A percentile compares a stretch with the other conserved stretches of the same genome.
phyloP scores from a whole-genome alignment of 2,888 invertebrate genomes.

The Liposcelis brunnea region DNA sequence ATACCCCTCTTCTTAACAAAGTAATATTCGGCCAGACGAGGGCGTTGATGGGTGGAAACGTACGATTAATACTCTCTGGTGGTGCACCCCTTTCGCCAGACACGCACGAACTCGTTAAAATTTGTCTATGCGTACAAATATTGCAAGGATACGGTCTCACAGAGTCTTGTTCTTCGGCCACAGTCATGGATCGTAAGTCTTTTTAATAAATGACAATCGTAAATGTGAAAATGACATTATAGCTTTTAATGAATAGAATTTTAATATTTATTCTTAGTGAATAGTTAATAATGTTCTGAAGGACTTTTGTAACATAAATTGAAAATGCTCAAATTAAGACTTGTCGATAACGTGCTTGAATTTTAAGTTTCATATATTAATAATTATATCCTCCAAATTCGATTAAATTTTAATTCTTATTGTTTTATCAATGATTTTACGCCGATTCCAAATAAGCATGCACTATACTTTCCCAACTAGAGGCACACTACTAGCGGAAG shows the following conservation, averaged over 20 bases:
- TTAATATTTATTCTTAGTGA: constrained; percentile 11
- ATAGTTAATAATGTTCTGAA: not conserved
- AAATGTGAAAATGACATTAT: no score
- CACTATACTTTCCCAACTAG: no score
- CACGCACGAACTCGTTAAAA: constrained; percentile 84
- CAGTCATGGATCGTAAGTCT: constrained; percentile 57
- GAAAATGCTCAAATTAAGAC: no score
- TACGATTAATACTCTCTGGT: constrained; percentile 78
- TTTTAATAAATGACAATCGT: no score
- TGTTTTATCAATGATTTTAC: no score
- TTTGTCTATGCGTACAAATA: constrained; percentile 78
- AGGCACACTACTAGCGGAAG: no score
- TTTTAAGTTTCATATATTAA: no score
- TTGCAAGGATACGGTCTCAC: constrained; percentile 94
- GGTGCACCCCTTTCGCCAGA: constrained; percentile 92
- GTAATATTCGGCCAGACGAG: constrained; percentile 41
- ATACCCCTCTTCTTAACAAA: constrained; percentile 58
- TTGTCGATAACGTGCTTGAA: no score
- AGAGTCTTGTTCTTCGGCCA: constrained; percentile 88
- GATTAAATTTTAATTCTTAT: no score
- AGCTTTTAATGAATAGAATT: constrained; percentile 8
- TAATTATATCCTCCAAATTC: no score
- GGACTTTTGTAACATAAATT: no score
- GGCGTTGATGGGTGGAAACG: constrained; percentile 69
- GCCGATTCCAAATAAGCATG: no score